Conservation (phyloP, 2,113 vertebrate genomes). For the Podiceps cristatus region DNA sequence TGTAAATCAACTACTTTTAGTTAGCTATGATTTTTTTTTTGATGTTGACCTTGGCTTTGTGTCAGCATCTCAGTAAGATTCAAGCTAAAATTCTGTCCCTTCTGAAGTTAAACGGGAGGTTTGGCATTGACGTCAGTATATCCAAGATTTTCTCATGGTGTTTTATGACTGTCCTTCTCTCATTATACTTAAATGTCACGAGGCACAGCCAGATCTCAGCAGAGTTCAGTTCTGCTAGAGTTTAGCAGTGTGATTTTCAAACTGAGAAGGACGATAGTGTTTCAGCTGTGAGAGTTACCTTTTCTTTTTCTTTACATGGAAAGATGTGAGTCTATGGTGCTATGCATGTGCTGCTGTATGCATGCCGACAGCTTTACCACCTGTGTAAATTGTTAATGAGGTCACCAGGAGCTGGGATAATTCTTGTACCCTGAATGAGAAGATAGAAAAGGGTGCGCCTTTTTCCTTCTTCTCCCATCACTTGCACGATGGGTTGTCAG, state of each 20-base stretch:
- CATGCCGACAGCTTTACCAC: not conserved
- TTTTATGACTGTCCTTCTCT: not conserved
- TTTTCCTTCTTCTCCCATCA: not conserved
- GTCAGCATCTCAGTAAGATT: not conserved
- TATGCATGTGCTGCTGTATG: not conserved
- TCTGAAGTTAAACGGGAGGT: not conserved
- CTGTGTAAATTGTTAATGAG: too few relatives aligned
- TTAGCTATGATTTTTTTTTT: not conserved
- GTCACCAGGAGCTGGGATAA: not conserved
- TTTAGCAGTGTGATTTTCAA: not conserved
- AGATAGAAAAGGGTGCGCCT: not conserved
- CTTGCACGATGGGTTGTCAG: not conserved
- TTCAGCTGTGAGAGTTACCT: not conserved
- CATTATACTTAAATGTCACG: not conserved
- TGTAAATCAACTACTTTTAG: not conserved
- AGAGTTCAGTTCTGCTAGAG: not conserved
- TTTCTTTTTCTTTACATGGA: not conserved
- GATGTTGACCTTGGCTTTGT: not conserved
- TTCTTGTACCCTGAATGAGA: not conserved
- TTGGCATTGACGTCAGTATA: not conserved
- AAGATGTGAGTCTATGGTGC: rapidly evolving
- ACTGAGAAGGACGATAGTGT: not conserved
- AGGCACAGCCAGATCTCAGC: not conserved
- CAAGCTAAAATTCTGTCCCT: not conserved
- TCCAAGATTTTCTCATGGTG: not conserved